These are phyloP conservation scores for Trematomus bernacchii DNA, from an alignment of 2,797 vertebrate species.

Conservation along the genomic window DNA sequence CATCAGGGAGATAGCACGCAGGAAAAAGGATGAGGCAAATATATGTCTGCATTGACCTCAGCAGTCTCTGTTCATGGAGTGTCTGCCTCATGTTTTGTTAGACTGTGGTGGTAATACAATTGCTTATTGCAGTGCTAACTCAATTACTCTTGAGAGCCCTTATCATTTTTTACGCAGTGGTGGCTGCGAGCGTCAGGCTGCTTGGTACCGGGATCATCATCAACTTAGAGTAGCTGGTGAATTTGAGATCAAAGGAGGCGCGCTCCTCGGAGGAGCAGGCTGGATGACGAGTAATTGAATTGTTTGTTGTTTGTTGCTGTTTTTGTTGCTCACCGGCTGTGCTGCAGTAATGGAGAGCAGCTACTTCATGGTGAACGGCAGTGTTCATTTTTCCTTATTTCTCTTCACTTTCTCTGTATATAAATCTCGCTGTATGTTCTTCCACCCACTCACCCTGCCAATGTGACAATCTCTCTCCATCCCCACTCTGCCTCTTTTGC, in stretches of 20 bases:
- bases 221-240: conserved; percentile 71
- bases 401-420: conserved; percentile 58
- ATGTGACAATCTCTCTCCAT: conserved; percentile 30
- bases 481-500: conserved; percentile 40
- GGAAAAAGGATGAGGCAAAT: conserved; percentile 34
- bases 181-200: conserved; percentile 23
- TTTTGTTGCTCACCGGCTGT: conserved; percentile 47
- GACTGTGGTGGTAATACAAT: conserved; percentile 71
- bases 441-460: conserved; percentile 6
- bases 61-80: conserved; percentile 46
- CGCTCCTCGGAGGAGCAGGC: conserved; percentile 51
- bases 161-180: conserved; percentile 63
- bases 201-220: conserved; percentile 65
- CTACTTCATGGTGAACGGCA: conserved; percentile 55
- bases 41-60: conserved; percentile 41
- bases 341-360: conserved; percentile 64
- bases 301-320: conserved; percentile 81
- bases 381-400: conserved; percentile 61
- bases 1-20: conserved; percentile 8
- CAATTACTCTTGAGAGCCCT: conserved; percentile 76
- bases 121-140: conserved; percentile 74
- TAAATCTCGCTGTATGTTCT: conserved; percentile 51
- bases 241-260: conserved; percentile 75
- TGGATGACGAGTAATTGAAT: conserved; percentile 80
- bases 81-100: conserved; percentile 55